A percentile compares a stretch with the other conserved stretches of the same genome.
These are phyloP conservation scores for Catamblyrhynchus diadema DNA, from an alignment of 2,797 vertebrate genomes.

Conservation along the genomic window DNA sequence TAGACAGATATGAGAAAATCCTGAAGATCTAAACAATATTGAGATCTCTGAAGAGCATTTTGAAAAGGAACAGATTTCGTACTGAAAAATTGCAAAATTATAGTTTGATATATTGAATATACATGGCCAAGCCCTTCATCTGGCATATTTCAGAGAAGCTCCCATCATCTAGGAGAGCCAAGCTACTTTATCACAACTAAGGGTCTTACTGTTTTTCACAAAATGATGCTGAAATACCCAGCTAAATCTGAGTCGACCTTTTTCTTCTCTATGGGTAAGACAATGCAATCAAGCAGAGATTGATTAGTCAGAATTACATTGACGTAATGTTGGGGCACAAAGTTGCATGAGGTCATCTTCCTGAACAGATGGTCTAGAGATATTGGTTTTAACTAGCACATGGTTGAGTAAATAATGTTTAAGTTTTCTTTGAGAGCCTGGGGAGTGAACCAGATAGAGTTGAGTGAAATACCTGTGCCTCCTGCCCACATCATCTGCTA, in stretches of 20 bases:
- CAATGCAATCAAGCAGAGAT: constrained; percentile 13
- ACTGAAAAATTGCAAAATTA: background rate
- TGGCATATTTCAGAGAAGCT: background rate
- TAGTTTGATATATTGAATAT: background rate
- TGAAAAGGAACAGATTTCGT: background rate
- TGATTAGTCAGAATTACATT: constrained; percentile 49
- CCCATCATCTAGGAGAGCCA: background rate
- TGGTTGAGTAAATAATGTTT: constrained; percentile 76
- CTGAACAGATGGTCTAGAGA: constrained; percentile 78
- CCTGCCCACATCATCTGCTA: constrained; percentile 76
- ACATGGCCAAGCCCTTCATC: background rate
- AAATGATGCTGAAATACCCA: background rate
- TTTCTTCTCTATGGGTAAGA: background rate
- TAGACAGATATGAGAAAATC: background rate
- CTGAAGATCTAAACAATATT: background rate
- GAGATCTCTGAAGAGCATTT: background rate
- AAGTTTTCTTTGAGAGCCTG: constrained; percentile 74
- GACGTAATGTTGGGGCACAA: constrained; percentile 51
- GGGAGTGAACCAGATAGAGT: constrained; percentile 72
- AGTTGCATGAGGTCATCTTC: constrained; percentile 70
- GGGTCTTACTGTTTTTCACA: background rate
- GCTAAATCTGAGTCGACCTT: background rate
- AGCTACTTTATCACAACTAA: background rate
- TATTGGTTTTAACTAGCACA: constrained; percentile 74
- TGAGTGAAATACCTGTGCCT: constrained; percentile 69